Percentiles rank a stretch among this genome's conserved stretches.
These are phyloP conservation scores for Larimichthys crocea DNA, from an alignment of 2,113 vertebrate genomes.

Conservation along the genomic window DNA sequence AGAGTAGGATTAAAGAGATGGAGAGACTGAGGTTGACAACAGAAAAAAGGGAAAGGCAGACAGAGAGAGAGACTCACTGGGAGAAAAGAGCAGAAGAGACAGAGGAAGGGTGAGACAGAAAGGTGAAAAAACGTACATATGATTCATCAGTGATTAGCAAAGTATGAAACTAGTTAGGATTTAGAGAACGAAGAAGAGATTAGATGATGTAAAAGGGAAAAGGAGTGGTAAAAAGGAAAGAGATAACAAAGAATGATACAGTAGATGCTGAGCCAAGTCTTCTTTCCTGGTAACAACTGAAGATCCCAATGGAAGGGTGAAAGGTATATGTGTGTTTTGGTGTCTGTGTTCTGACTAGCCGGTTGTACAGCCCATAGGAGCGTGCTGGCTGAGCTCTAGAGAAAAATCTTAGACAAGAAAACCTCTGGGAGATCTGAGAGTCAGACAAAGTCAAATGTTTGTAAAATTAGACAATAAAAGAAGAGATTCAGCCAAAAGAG, in stretches of 20 bases:
- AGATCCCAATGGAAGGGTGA: background rate
- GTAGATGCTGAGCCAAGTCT: background rate
- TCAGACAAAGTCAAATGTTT: background rate
- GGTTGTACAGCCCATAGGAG: background rate
- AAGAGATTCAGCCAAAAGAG: background rate
- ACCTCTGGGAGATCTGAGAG: background rate
- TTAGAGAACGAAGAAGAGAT: background rate
- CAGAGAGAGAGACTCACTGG: background rate
- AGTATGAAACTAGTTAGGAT: conserved; percentile 19
- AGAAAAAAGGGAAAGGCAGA: background rate
- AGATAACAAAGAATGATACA: background rate
- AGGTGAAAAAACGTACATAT: background rate
- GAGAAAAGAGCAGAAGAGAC: background rate
- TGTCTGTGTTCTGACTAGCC: conserved; percentile 6
- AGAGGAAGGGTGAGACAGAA: conserved; percentile 3
- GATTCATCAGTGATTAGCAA: conserved; percentile 36
- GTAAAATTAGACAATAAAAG: conserved; percentile 12
- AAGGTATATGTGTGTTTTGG: background rate
- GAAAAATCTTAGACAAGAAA: background rate
- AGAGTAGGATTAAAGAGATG: background rate
- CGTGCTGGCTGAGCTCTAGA: background rate
- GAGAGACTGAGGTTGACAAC: background rate
- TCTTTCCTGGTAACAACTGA: conserved; percentile 2
- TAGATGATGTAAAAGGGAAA: background rate
- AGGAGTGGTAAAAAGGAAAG: background rate